Conservation (phyloP, 2,888 invertebrate species). For the Taenaris catops region DNA sequence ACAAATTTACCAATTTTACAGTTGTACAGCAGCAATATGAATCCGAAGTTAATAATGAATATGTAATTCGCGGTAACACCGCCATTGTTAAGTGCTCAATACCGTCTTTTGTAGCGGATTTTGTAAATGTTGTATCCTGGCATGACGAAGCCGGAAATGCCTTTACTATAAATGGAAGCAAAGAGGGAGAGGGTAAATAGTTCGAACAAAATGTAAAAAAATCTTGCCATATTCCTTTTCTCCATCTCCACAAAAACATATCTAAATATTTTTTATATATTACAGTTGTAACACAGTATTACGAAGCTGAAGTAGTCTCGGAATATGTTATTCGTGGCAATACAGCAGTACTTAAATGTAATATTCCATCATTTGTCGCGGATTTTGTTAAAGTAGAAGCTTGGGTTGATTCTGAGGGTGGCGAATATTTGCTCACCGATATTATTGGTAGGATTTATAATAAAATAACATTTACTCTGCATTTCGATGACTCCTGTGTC, state of each 20-base stretch:
- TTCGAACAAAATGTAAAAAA: conserved; percentile 8
- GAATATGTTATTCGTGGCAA: conserved; percentile 95
- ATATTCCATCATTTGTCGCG: conserved; percentile 93
- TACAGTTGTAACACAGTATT: conserved; percentile 93
- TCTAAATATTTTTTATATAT: conserved; percentile 15
- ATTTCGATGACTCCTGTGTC: too few species aligned
- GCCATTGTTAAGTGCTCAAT: conserved; percentile 94
- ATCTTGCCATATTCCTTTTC: conserved; percentile 9
- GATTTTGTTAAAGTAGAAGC: conserved; percentile 95
- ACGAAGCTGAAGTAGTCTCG: conserved; percentile 93
- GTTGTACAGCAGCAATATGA: conserved; percentile 95
- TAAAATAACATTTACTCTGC: too few species aligned
- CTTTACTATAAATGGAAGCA: conserved; percentile 47
- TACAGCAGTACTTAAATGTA: conserved; percentile 92
- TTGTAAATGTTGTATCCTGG: conserved; percentile 93
- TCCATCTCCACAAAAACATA: conserved; percentile 3
- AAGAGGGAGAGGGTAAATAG: conserved; percentile 54
- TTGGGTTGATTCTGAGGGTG: conserved; percentile 85
- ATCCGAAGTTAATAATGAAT: conserved; percentile 95
- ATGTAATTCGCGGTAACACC: conserved; percentile 93
- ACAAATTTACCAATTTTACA: conserved; percentile 49
- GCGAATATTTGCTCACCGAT: conserved; percentile 84
- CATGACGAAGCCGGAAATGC: conserved; percentile 87
- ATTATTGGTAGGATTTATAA: conserved; percentile 88
- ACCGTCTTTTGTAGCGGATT: conserved; percentile 96